These are phyloP conservation scores for Helicoverpa armigera DNA, from an alignment of 1,140 invertebrate genomes.

Conservation along the genomic window DNA sequence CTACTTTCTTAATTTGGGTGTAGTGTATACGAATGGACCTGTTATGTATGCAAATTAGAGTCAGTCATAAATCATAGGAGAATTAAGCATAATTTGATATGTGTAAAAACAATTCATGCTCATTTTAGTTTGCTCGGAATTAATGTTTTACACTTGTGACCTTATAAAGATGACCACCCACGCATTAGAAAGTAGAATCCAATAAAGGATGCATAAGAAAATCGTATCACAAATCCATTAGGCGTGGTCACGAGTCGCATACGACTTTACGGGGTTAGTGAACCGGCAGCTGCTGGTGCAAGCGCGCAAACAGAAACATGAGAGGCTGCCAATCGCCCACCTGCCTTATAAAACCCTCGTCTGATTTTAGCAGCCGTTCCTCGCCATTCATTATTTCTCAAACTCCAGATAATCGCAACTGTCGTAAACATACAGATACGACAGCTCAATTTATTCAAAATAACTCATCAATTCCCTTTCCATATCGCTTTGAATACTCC, in stretches of 20 bases:
- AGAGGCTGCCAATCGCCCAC: constrained; percentile 61
- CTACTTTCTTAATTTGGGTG: constrained; percentile 62
- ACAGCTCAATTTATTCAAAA: neutral
- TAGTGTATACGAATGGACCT: neutral
- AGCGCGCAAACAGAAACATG: constrained; percentile 68
- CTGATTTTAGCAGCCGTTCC: constrained; percentile 31
- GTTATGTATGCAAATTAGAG: neutral
- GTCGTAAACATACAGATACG: neutral
- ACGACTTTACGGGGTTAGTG: constrained; percentile 69
- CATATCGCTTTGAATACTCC: neutral
- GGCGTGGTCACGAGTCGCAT: constrained; percentile 46
- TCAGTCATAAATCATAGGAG: neutral
- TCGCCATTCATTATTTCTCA: constrained; percentile 23
- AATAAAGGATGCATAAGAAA: constrained; percentile 40
- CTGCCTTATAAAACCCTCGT: constrained; percentile 56
- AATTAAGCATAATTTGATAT: neutral
- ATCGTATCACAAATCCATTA: constrained; percentile 66
- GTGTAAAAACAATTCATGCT: neutral
- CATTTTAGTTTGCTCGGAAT: constrained; percentile 4
- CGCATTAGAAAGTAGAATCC: constrained; percentile 1
- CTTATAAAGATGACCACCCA: constrained; percentile 24
- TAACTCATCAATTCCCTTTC: constrained; percentile 17
- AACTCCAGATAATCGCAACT: constrained; percentile 26
- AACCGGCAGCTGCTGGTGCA: constrained; percentile 74
- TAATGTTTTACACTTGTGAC: neutral